Base-by-base conservation (phyloP, 2,113 vertebrate genomes). In the Halcyon senegalensis region DNA sequence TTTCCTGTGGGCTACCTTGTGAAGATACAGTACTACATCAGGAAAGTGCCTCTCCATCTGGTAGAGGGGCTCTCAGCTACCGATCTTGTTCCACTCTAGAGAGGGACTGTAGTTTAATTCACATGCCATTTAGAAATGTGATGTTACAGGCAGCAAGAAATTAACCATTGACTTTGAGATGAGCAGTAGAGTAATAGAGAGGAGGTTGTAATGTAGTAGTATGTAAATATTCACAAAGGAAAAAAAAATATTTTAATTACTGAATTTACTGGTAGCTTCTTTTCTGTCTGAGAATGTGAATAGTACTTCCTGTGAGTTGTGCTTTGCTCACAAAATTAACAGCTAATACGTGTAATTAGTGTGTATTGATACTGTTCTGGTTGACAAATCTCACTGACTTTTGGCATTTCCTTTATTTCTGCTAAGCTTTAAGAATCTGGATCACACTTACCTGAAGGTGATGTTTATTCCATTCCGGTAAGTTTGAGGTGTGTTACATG, bases 11-110 rank as follows among this genome's bases (percentile, higher is more conserved):
- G 94, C 77, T 89, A 35, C 76, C 83, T 80, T 11, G 73, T 46
- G 87, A 62, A 58, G 80, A 58, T 31, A 2, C 44, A 70, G 92
- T 74, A 24, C 30, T 27, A 67, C 7, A 1, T 64, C 62, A 48
- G 62, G 16, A 55, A 43, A 79, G 18, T 75, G 88, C 31, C 77
- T 82, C 84, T 94, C 92, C 85, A 90, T 95, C 88, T 95, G 85
- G 64, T 62, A 9, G 23, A 87, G 73, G 80, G 24, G 63, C 75
- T 93, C 53, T 76, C 64, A 80, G 39, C 58, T 64, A 46, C 84
- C 9, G 63, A 30, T 35, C 78, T 93, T 64, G 69, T 62, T 23
- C 33, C 69, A 8, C 88, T 73, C 75, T 73, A 58, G 33, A 66
- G 67, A 94, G 70, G 53, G 48, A 11, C 62, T 51, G 43, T 35